Evolutionary conservation across 2,113 vertebrate genomes (phyloP).

Genomic region (Varanus komodoensis): DNA sequence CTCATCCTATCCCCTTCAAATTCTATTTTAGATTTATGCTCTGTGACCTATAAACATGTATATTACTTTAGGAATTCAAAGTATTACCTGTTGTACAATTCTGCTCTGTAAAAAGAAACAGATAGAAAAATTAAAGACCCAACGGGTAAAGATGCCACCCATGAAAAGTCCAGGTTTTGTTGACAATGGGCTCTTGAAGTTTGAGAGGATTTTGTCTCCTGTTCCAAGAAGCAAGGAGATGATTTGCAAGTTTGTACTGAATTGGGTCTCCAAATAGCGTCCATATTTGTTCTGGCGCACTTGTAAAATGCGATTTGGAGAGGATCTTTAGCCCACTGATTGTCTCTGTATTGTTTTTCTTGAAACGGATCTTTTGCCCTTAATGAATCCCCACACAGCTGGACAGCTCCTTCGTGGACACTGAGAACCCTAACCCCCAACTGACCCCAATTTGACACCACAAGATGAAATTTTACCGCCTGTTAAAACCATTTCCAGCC

Average conservation of each 20-base stretch:
- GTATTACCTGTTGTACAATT: conserved; percentile 76
- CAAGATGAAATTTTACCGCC: conserved; percentile 97
- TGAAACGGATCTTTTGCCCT: conserved; percentile 93
- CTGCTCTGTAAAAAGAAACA: conserved; percentile 46
- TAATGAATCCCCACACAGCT: conserved; percentile 99
- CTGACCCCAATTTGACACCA: conserved; percentile 99
- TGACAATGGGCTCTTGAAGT: conserved; percentile 79
- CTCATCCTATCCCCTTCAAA: neutral
- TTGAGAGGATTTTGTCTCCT: conserved; percentile 71
- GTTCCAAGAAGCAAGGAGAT: conserved; percentile 58
- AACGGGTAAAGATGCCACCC: conserved; percentile 73
- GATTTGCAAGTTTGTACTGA: conserved; percentile 78
- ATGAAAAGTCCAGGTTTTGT: conserved; percentile 76
- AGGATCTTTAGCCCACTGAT: conserved; percentile 91
- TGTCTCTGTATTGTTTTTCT: conserved; percentile 95
- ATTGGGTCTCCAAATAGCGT: conserved; percentile 72
- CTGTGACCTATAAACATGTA: neutral
- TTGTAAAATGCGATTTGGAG: conserved; percentile 89
- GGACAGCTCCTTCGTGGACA: conserved; percentile 96
- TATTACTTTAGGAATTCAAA: conserved; percentile 62
- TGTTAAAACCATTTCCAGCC: conserved; percentile 95
- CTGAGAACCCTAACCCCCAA: conserved; percentile 98
- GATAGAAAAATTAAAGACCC: conserved; percentile 47
- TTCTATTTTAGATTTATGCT: neutral
- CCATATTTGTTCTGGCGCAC: conserved; percentile 84